phyloP scores from a whole-genome alignment of 2,113 vertebrate genomes.

The Narcine bancroftii region DNA sequence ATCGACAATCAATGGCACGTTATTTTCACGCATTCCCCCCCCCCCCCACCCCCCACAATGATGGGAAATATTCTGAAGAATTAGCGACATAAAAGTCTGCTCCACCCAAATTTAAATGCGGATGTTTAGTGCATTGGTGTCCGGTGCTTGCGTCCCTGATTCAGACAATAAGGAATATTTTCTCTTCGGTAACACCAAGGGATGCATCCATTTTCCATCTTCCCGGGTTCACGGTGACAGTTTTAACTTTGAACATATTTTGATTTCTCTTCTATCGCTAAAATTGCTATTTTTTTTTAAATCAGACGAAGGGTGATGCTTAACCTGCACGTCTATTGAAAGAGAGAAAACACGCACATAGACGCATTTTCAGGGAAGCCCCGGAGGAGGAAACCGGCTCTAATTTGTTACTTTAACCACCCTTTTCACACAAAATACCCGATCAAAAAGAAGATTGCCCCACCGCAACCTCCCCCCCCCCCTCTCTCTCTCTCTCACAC shows the following conservation, averaged over 20 bases:
- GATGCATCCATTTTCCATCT: not conserved
- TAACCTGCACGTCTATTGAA: not conserved
- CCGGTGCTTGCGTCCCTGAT: not conserved
- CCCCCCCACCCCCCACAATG: no score
- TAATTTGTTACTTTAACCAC: not conserved
- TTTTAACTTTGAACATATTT: not conserved
- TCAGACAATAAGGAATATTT: not conserved
- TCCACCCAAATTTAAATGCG: not conserved
- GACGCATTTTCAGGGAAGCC: not conserved
- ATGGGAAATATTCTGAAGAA: no score
- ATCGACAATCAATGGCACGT: not conserved
- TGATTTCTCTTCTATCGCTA: not conserved
- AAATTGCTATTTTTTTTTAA: not conserved
- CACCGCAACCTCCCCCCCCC: no score
- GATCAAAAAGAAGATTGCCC: not conserved
- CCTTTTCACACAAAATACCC: not conserved
- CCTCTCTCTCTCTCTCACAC: not conserved
- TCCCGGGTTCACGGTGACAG: not conserved
- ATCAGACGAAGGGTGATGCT: not conserved
- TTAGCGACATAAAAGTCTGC: not conserved
- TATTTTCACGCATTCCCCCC: not conserved
- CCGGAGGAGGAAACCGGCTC: not conserved
- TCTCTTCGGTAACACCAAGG: not conserved
- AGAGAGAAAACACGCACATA: not conserved
- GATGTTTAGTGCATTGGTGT: not conserved